phyloP scores from a whole-genome alignment of 2,113 vertebrate genomes.

The Limnothrissa miodon region DNA sequence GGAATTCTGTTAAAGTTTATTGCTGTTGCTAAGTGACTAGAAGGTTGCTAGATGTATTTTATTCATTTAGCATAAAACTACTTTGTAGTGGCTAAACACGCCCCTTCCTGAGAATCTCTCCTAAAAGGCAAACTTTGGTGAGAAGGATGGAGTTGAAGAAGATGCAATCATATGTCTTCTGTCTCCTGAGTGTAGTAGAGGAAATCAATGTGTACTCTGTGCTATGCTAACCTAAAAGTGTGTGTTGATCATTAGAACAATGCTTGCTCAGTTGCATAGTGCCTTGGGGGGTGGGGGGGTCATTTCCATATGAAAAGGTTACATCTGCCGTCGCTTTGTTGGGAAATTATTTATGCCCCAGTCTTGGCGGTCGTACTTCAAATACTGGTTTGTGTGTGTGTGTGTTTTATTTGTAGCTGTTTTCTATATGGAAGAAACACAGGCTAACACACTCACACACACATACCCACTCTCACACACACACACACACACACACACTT shows the following conservation, averaged over 20 bases:
- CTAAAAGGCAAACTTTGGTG: not conserved
- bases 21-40: constrained; percentile 4
- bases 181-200: not conserved
- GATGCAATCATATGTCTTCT: not conserved
- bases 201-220: not conserved
- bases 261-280: constrained; percentile 10
- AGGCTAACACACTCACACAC: too few relatives aligned
- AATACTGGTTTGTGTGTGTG: constrained; percentile 26
- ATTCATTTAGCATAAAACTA: not conserved
- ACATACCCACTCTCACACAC: too few relatives aligned
- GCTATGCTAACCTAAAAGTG: not conserved
- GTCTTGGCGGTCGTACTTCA: constrained; percentile 46
- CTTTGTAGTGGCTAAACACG: not conserved
- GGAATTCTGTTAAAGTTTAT: not conserved
- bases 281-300: constrained; percentile 31
- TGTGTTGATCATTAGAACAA: not conserved
- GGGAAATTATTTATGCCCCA: constrained; percentile 66
- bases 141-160: not conserved
- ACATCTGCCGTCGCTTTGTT: constrained; percentile 61
- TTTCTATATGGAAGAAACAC: too few relatives aligned
- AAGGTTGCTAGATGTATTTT: not conserved
- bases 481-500: not conserved
- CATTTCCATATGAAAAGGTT: constrained; percentile 70
- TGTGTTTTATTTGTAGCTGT: too few relatives aligned
- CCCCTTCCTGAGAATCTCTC: not conserved